A percentile compares a stretch with the other conserved stretches of the same genome.
phyloP scores from a whole-genome alignment of 1,140 invertebrate species.

The Lepidotrigona ventralis region DNA sequence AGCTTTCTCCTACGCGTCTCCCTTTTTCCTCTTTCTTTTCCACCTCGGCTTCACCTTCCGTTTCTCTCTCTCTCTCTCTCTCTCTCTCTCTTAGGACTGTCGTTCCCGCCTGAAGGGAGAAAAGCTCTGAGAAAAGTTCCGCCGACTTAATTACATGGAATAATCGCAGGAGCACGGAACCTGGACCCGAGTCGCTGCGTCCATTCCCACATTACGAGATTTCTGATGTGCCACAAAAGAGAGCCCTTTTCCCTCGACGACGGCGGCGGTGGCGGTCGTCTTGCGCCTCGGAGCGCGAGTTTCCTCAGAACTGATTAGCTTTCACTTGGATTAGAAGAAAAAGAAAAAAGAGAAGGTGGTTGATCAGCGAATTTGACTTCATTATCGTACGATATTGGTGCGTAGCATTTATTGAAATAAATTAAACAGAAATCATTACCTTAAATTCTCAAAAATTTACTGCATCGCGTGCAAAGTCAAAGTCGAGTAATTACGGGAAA shows the following conservation, averaged over 20 bases:
- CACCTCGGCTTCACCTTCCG: neutral
- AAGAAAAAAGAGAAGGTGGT: neutral
- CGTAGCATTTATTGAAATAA: no score
- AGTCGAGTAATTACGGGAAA: neutral
- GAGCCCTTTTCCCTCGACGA: slow-evolving; percentile 24
- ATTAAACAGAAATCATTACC: no score
- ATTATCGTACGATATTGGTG: no score
- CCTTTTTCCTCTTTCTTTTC: neutral
- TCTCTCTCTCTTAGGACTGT: slow-evolving; percentile 16
- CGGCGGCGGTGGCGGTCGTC: neutral
- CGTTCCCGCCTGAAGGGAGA: slow-evolving; percentile 20
- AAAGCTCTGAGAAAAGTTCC: slow-evolving; percentile 74
- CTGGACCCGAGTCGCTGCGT: slow-evolving; percentile 45
- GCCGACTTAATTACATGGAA: slow-evolving; percentile 80
- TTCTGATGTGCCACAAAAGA: slow-evolving; percentile 62
- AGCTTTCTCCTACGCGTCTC: slow-evolving; percentile 23
- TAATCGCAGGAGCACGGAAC: slow-evolving; percentile 73
- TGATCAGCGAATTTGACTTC: no score
- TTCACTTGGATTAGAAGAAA: neutral
- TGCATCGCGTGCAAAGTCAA: no score
- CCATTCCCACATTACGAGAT: slow-evolving; percentile 62
- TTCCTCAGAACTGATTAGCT: slow-evolving; percentile 13
- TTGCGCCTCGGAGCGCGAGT: neutral
- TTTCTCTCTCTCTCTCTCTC: slow-evolving; percentile 22
- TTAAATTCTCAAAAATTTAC: no score